Evolutionary conservation across 53 echinoderm and acorn worm genomes (phyloP), one percentile per base, ranked within the genome.

Genomic region (Arbacia lixula): DNA sequence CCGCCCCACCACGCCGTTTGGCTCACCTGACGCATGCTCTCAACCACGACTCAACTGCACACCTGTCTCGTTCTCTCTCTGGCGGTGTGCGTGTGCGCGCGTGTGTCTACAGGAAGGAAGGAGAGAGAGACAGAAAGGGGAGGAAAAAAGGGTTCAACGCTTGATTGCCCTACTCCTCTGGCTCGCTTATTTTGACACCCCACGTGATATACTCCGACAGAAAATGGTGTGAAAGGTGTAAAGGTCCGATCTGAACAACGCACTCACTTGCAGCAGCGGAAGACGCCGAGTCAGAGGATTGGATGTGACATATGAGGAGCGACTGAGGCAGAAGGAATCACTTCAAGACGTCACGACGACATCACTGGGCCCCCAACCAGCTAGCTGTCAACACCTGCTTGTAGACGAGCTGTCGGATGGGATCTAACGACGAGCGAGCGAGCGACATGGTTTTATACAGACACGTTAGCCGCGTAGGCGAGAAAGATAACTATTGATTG

Each of bases 371-470:
- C 69, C 43, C 69, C 69, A 69, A 14, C 12, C 43, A 10, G 49
- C 49, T 14, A 24, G 22, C 43, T 69, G 27, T 69, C 69, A 69
- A 16, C 69, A 69, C 69, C 69, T 69, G 69, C 40, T 36, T n/a
- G 12, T 43, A 69, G 43, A 69, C 69, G 69, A 28, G 66, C n/a
- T 38, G 9, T 4, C 11, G 36, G 22, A 37, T 27, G 41, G 43
- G 27, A 41, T 40, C 40, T 42, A 17, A 24, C 1, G 43, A n/a
- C 27, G 14, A 21, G 46, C 28, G 42, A 41, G 43, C 69, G 69
- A 69, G 69, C 43, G 69, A 69, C 69, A 69, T 69, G 69, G 43
- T 29, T 69, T 69, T 69, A 69, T 69, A 69, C 35, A 26, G 28
- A 69, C 26, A 42, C 4, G 12, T 25, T 46, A 26, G 25, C 69